A percentile compares a stretch with the other conserved stretches of the same genome.
Evolutionary conservation across 2,797 vertebrate genomes (phyloP).

Genomic region (Lateolabrax maculatus): DNA sequence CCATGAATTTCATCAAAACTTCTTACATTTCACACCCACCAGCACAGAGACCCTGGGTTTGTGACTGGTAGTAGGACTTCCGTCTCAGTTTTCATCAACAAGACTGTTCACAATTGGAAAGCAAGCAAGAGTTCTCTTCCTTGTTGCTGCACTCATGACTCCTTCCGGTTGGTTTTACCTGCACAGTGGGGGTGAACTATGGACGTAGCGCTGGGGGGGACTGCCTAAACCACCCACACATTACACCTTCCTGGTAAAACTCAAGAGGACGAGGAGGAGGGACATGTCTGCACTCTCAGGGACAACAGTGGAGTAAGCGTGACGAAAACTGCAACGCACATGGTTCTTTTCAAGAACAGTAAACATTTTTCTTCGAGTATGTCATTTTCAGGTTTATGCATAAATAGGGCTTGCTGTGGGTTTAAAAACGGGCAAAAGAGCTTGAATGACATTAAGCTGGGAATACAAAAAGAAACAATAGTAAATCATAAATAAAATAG

Average conservation of each 20-base stretch:
- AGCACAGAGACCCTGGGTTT: slow-evolving; percentile 8
- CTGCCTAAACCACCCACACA: background rate
- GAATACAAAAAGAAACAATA: background rate
- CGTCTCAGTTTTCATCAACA: background rate
- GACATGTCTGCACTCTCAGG: background rate
- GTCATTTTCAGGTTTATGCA: background rate
- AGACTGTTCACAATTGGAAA: background rate
- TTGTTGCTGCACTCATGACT: background rate
- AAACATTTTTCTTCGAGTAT: background rate
- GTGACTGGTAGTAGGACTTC: background rate
- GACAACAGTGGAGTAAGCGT: background rate
- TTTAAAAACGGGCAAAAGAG: background rate
- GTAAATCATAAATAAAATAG: background rate
- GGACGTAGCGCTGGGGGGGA: background rate
- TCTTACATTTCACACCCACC: slow-evolving; percentile 13
- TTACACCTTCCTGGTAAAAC: background rate
- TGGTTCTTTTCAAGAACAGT: background rate
- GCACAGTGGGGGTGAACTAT: background rate
- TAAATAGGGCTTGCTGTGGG: background rate
- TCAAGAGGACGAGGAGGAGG: background rate
- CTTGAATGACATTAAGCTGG: slow-evolving; percentile 1
- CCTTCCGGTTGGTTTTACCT: background rate
- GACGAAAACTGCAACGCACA: background rate
- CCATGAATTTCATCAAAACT: slow-evolving; percentile 39
- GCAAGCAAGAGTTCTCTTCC: background rate